Conservation (phyloP, 2,797 vertebrate species). For the Coregonus sp. region DNA sequence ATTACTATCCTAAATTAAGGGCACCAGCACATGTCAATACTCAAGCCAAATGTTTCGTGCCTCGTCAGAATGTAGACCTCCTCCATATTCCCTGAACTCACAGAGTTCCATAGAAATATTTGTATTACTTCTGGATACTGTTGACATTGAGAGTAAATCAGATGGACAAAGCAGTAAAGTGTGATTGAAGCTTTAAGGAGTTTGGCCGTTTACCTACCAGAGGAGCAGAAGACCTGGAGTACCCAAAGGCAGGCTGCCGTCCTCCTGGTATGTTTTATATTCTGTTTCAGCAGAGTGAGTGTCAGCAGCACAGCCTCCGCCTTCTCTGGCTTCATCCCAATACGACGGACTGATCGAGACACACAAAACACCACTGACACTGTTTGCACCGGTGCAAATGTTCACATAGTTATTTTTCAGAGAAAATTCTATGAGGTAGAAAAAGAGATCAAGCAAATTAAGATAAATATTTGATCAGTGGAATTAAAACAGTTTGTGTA, state of each 20-base stretch:
- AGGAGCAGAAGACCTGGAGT: conserved; percentile 81
- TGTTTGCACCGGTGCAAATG: background rate
- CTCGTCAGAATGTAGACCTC: background rate
- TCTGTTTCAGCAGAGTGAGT: conserved; percentile 80
- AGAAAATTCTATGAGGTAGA: too few relatives aligned
- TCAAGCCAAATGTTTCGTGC: background rate
- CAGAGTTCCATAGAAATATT: background rate
- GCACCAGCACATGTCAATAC: background rate
- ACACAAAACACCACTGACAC: conserved; percentile 8
- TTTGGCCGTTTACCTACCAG: conserved; percentile 67
- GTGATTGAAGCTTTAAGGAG: background rate
- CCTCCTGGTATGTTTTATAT: conserved; percentile 65
- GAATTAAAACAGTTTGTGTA: background rate
- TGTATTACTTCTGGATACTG: background rate
- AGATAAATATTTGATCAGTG: background rate
- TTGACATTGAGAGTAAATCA: background rate
- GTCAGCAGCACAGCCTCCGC: conserved; percentile 81
- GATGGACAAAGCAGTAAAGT: background rate
- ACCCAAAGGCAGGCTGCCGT: conserved; percentile 86
- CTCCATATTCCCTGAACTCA: background rate
- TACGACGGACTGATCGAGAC: conserved; percentile 76
- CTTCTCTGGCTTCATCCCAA: conserved; percentile 87
- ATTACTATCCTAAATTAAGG: too few relatives aligned
- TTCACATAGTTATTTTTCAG: background rate
- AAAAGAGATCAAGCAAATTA: background rate